Conservation (phyloP, 92 coral and sea anemone species). For the Hydrozoanthus gracilis region DNA sequence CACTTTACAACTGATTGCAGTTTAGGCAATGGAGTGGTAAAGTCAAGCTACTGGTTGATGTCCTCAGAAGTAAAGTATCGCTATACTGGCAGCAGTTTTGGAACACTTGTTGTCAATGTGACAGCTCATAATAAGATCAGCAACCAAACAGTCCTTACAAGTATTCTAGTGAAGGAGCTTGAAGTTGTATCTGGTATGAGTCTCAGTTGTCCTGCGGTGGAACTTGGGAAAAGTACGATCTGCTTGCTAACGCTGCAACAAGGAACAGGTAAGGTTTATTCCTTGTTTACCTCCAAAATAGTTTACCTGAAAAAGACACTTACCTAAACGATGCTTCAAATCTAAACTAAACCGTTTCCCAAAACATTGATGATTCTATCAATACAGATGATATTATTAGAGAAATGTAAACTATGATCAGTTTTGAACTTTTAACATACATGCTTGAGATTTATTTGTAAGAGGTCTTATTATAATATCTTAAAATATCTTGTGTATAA, state of each 20-base stretch:
- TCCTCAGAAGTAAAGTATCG: constrained; percentile 12
- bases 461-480: no score
- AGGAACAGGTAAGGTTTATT: constrained; percentile 20
- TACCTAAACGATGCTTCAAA: no score
- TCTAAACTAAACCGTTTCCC: no score
- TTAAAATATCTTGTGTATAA: no score
- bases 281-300: no score
- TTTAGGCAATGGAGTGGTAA: constrained; percentile 7
- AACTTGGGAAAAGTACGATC: background rate
- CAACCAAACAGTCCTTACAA: background rate
- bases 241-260: background rate
- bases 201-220: constrained; percentile 21
- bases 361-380: no score
- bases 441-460: no score
- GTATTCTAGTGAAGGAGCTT: constrained; percentile 5
- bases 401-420: no score
- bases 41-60: background rate
- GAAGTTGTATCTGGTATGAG: background rate
- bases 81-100: constrained; percentile 10
- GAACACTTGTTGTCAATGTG: constrained; percentile 10
- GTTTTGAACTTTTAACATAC: no score
- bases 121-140: constrained; percentile 23
- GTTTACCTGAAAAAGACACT: no score
- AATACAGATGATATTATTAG: no score
- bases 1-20: background rate